A percentile compares a stretch with the other conserved stretches of the same genome.
Evolutionary conservation across 2,888 invertebrate genomes (phyloP).

Genomic region (Frankliniella fusca): DNA sequence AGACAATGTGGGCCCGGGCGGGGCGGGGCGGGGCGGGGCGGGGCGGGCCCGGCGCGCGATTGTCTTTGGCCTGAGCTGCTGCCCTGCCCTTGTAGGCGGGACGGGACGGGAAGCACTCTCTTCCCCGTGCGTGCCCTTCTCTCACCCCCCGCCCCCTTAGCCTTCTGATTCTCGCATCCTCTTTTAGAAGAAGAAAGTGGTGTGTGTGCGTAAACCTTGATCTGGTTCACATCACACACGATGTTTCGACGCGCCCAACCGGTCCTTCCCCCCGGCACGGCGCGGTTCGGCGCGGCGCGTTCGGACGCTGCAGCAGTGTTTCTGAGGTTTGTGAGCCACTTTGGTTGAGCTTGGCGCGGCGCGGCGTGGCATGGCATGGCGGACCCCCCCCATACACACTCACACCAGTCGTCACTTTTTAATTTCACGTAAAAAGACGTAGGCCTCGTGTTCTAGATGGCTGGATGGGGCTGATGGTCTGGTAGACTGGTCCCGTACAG

Average conservation of each 20-base stretch:
- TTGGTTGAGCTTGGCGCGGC: too few species aligned
- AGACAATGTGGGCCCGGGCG: too few species aligned
- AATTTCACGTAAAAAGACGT: too few species aligned
- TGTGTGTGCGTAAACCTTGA: conserved; percentile 20
- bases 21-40: not conserved
- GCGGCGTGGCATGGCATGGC: too few species aligned
- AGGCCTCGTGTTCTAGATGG: too few species aligned
- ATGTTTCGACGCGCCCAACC: conserved; percentile 6
- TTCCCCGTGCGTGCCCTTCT: not conserved
- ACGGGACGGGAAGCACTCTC: not conserved
- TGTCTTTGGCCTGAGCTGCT: too few species aligned
- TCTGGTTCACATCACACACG: not conserved
- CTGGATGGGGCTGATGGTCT: too few species aligned
- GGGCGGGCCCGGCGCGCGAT: not conserved
- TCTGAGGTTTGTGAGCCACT: too few species aligned
- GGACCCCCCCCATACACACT: too few species aligned
- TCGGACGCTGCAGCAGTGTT: not conserved
- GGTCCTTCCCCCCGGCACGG: not conserved
- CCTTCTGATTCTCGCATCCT: not conserved
- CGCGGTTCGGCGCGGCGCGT: not conserved
- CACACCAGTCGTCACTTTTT: too few species aligned
- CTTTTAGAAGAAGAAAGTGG: not conserved
- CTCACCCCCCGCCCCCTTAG: not conserved
- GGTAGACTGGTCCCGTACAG: too few species aligned
- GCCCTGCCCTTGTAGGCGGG: too few species aligned